Evolutionary conservation across 2,888 invertebrate genomes (phyloP), one percentile per base, ranked within the genome.

Genomic region (Chaetogeoica ovagalla): DNA sequence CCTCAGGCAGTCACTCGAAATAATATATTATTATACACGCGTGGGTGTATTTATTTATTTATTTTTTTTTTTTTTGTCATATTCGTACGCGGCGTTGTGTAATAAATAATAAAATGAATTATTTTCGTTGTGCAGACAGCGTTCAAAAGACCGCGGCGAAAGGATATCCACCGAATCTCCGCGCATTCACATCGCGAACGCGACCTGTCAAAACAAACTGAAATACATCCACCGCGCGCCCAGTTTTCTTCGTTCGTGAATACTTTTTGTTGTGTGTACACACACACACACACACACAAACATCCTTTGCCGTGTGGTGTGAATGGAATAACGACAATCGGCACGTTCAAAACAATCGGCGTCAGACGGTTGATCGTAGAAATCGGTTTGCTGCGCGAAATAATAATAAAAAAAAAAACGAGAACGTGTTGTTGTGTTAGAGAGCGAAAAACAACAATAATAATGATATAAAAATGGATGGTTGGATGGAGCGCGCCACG

Each of bases 121-220:
- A 59, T 75, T 66, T 59, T 19, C 23, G 75, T 66, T 66, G 75
- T 66, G 19, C 8, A 9, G 63, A 4, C 15, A 3, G 19, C 59
- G 57, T 66, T 66, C 8, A 15, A 57, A 43, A 57, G 43, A 63
- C 63, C 21, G 30, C 30, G 43, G 30, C 30, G 43, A 72, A 43
- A 55, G 52, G 57, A 37, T 57, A 75, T 23, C 55, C 70, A 19
- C 43, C 43, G 30, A 69, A 70, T 77, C 70, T 63, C 43, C 43
- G 43, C 37, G 21, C 68, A n/a, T 69, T 69, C 60, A 62, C 52
- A 48, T 13, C 62, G 37, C 48, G 60, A 23, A 79, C 65, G 69
- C 65, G 69, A 71, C 23, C 79, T 71, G 79, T 79, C 79, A 79
- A 79, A 79, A 79, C 79, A 79, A 63, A 79, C 79, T n/a, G 23